These are phyloP conservation scores for Epinephelus awoara DNA, from an alignment of 2,797 vertebrate species.

Conservation along the genomic window DNA sequence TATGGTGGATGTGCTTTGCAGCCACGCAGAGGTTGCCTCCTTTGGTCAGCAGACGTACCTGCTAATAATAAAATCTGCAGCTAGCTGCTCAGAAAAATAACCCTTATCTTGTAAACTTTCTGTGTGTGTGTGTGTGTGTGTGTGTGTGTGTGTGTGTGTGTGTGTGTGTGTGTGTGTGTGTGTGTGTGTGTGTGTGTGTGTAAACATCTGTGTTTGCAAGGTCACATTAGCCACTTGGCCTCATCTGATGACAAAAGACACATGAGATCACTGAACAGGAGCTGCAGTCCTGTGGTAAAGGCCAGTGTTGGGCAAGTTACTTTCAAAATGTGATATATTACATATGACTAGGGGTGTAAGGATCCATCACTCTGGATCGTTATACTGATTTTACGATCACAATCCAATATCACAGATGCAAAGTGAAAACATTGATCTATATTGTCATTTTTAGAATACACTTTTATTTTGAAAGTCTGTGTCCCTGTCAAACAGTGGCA, in stretches of 20 bases:
- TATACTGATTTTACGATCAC: too few species aligned
- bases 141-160: background rate
- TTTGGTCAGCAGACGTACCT: background rate
- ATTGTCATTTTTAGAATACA: too few species aligned
- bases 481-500: too few species aligned
- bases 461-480: too few species aligned
- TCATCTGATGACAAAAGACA: background rate
- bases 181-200: background rate
- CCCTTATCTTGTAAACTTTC: background rate
- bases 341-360: too few species aligned
- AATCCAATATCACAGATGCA: too few species aligned
- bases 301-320: too few species aligned
- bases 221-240: conserved; percentile 17
- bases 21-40: background rate
- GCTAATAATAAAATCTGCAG: conserved; percentile 30
- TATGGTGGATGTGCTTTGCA: background rate
- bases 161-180: background rate
- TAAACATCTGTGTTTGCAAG: conserved; percentile 20
- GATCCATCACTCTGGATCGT: too few species aligned
- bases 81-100: too few species aligned
- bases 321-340: too few species aligned
- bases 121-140: background rate
- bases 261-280: background rate
- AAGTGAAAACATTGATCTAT: too few species aligned
- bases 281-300: background rate